Evolutionary conservation across 1,140 invertebrate genomes (phyloP), one percentile per base, ranked within the genome.

Genomic region (Drosophila subpulchrella): DNA sequence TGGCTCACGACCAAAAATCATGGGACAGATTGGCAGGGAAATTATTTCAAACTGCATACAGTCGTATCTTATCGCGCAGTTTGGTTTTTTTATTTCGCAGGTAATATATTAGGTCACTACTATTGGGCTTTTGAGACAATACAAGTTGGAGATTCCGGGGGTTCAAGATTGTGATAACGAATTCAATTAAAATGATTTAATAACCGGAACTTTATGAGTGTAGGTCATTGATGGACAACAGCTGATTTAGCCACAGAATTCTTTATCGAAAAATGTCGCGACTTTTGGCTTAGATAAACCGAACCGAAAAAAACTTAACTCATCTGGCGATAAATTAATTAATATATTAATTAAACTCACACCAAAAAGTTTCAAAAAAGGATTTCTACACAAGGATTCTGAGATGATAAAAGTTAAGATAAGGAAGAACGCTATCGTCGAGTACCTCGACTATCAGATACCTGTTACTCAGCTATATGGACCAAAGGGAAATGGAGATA

Each of bases 1-100:
- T 36, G 27, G 50, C 59, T 57, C 59, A 74, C 81, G 67, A 53
- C 46, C 41, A 15, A 13, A 78, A 82, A 86, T 86, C 68, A 71
- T 75, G 82, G 48, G 78, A 60, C 68, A 75, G 81, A 81, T 86
- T 75, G 67, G 60, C 63, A 55, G 48, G 58, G 17, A 72, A 57
- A 51, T 72, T 53, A 61, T 6, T 68, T 51, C 55, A 47, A 66
- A 75, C 75, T 55, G 48, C 30, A 53, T 42, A 42, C 4, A 10
- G 42, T 8, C 8, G 27, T 68, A 81, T 73, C 81, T 81, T 39
- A 81, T 80, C 79, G 30, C 2, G 17, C 8, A 15, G 32, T 15
- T 38, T 7, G 11, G 13, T 46, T 54, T 17, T 20, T 34, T 12
- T 41, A 27, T 32, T 34, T 53, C 59, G 47, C 36, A 30, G 47